Base-by-base conservation (phyloP, 2,797 vertebrate genomes). In the Eulemur albifrons region DNA sequence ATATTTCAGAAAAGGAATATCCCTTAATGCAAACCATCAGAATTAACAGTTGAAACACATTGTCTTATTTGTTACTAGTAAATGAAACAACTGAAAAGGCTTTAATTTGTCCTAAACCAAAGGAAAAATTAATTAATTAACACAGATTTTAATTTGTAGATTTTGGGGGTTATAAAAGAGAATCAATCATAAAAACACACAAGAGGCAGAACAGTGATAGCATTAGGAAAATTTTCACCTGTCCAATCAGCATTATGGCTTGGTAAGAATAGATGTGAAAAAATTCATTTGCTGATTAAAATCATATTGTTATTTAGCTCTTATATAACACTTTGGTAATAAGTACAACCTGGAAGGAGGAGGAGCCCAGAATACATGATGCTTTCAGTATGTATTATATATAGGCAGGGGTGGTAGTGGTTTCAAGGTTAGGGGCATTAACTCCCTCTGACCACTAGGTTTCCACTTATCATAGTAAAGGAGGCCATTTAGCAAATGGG, bases 391-490 rank as follows among this genome's bases (percentile, higher is more conserved):
- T 17, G 1, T 38, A 5, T 59, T 59, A 59, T 27, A 59, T 86
- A 15, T 61, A 23, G 48, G 27, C 7, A n/a, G 11, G 11, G 11
- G n/a, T 10, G 32, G 7, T 65, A 17, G 15, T 65, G 63, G 61
- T 35, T 3, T 14, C 0, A 0, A 50, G 7, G 3, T 30, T 30
- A 30, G 18, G 61, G 4, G 12, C 13, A 25, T 69, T 61, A 70
- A 93, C 17, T n/a, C 10, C 38, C 35, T 81, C 15, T 50, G 30
- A 27, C 8, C 12, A 61, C 52, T 63, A 20, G 20, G 3, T 61
- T 96, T 88, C 25, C 48, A 61, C 23, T 95, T 72, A n/a, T 52
- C 61, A 7, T 94, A 54, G 59, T 69, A 96, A 73, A 93, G 35
- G n/a, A 67, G 11, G 14, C 4, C 25, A 23, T 40, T 87, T 94